These are phyloP conservation scores for Rhopalosiphum nymphaeae DNA, from an alignment of 2,888 invertebrate species.

Conservation along the genomic window DNA sequence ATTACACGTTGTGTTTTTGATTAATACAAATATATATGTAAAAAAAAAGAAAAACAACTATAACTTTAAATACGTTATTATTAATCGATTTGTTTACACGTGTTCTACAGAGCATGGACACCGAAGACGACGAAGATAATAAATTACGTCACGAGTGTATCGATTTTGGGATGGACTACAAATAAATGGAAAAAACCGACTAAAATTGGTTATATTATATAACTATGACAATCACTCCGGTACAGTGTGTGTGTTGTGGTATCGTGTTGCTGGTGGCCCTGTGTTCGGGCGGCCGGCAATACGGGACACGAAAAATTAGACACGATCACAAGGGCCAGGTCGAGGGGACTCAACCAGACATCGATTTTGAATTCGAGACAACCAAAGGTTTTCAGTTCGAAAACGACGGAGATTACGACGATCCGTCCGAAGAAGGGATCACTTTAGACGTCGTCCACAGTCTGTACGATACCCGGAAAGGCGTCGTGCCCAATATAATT, in stretches of 20 bases:
- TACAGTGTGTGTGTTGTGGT: slow-evolving; percentile 8
- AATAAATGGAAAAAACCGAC: neutral
- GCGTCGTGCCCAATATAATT: slow-evolving; percentile 44
- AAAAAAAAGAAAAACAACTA: neutral
- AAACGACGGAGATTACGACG: slow-evolving; percentile 11
- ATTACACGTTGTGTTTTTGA: neutral
- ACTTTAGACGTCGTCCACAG: slow-evolving; percentile 38
- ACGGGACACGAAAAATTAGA: slow-evolving; percentile 30
- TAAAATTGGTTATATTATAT: neutral
- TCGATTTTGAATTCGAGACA: slow-evolving; percentile 53
- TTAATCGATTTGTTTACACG: neutral
- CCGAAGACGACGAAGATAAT: slow-evolving; percentile 52
- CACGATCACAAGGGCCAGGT: slow-evolving; percentile 44
- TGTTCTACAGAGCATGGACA: slow-evolving; percentile 43
- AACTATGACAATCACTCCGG: slow-evolving; percentile 36
- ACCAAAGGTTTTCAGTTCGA: slow-evolving; percentile 34
- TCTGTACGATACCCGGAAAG: slow-evolving; percentile 48
- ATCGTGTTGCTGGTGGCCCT: neutral
- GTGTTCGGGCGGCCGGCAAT: slow-evolving; percentile 1
- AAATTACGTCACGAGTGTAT: neutral
- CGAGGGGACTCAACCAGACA: slow-evolving; percentile 32
- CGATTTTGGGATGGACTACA: neutral
- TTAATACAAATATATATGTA: no score
- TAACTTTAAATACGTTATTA: neutral
- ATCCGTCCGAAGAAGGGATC: slow-evolving; percentile 28